These are phyloP conservation scores for Dioctria linearis DNA, from an alignment of 2,888 invertebrate species.

Conservation along the genomic window DNA sequence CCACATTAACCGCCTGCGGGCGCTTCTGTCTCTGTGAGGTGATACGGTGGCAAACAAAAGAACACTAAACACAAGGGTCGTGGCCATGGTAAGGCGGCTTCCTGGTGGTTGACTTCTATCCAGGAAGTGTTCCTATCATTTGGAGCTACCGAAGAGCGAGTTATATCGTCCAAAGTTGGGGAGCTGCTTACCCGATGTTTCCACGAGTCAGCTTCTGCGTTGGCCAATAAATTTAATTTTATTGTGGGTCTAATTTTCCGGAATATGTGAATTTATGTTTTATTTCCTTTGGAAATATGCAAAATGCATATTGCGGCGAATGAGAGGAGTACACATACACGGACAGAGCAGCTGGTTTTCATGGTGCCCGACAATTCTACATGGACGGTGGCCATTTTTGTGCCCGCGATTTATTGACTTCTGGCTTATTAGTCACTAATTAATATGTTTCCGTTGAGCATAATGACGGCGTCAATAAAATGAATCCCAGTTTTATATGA, in stretches of 20 bases:
- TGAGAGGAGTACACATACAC: background rate
- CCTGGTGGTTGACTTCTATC: conserved; percentile 61
- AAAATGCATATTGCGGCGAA: conserved; percentile 63
- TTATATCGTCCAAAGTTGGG: conserved; percentile 23
- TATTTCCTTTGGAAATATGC: conserved; percentile 64
- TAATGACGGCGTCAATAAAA: conserved; percentile 4
- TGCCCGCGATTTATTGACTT: background rate
- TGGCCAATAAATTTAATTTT: conserved; percentile 61
- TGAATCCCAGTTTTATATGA: background rate
- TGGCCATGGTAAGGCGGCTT: conserved; percentile 52
- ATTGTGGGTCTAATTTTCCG: conserved; percentile 65
- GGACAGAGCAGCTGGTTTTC: conserved; percentile 29
- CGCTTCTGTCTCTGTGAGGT: background rate
- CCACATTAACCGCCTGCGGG: conserved; percentile 1
- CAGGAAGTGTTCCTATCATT: conserved; percentile 60
- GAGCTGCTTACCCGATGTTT: conserved; percentile 9
- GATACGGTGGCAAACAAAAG: background rate
- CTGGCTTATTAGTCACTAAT: conserved; percentile 19
- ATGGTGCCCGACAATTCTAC: background rate
- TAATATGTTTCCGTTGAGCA: background rate
- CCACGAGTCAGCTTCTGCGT: background rate
- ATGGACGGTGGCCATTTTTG: conserved; percentile 33
- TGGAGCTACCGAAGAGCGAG: conserved; percentile 22
- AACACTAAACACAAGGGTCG: conserved; percentile 23
- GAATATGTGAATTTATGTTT: conserved; percentile 64